phyloP scores from a whole-genome alignment of 2,113 vertebrate genomes.

The Mellivora capensis region DNA sequence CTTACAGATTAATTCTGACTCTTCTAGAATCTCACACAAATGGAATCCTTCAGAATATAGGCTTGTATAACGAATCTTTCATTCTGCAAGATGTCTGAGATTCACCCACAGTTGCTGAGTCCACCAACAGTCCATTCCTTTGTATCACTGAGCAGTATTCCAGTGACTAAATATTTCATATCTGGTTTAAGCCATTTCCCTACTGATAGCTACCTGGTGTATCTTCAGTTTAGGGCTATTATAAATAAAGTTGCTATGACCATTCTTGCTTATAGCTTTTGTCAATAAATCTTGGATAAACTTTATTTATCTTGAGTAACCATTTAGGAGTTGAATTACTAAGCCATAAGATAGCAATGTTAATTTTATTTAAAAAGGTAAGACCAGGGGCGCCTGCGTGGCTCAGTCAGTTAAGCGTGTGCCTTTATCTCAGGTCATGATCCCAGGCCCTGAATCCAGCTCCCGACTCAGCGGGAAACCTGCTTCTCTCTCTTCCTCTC shows the following conservation, averaged over 20 bases:
- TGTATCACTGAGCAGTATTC: neutral
- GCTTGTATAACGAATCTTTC: neutral
- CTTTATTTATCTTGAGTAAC: neutral
- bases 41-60: neutral
- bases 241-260: neutral
- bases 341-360: neutral
- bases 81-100: neutral
- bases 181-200: neutral
- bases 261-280: neutral
- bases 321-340: neutral
- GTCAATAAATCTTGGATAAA: neutral
- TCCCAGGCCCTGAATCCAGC: no score
- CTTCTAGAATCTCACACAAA: neutral
- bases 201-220: no score
- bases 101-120: neutral
- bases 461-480: no score
- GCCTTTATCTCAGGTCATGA: no score
- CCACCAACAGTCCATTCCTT: neutral
- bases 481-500: no score
- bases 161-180: neutral
- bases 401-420: no score
- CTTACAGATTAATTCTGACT: neutral
- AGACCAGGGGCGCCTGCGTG: neutral
- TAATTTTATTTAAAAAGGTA: neutral
- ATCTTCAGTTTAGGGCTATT: neutral